These are phyloP conservation scores for Lasiurus cinereus DNA, from an alignment of 2,113 vertebrate species.

Conservation along the genomic window DNA sequence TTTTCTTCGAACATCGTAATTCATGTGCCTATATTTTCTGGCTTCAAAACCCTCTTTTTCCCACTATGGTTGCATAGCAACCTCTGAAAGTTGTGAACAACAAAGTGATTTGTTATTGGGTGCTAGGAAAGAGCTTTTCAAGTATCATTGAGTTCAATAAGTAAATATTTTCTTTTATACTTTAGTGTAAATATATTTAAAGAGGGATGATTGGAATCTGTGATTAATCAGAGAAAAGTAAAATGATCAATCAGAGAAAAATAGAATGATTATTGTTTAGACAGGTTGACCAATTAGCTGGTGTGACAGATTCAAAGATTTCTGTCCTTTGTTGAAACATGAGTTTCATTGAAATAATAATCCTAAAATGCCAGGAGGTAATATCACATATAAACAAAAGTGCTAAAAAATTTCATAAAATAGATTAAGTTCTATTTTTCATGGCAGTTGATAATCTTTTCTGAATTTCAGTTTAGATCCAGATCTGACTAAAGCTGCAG, in stretches of 20 bases:
- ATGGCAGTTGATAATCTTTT: neutral
- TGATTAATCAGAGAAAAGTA: constrained; percentile 12
- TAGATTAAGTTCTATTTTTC: constrained; percentile 20
- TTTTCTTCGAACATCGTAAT: constrained; percentile 72
- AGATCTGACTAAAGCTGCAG: neutral
- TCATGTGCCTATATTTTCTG: constrained; percentile 48
- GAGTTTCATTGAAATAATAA: neutral
- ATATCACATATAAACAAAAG: neutral
- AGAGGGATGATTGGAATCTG: neutral
- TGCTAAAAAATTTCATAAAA: neutral
- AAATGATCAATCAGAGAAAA: constrained; percentile 43
- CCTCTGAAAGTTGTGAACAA: constrained; percentile 53
- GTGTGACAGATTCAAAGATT: neutral
- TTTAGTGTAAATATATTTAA: constrained; percentile 44
- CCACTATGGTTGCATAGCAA: constrained; percentile 77
- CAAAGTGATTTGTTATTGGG: constrained; percentile 54
- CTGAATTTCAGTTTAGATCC: neutral
- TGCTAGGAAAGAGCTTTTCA: constrained; percentile 11
- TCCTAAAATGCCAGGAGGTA: neutral
- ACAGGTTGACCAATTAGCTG: neutral
- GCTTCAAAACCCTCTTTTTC: constrained; percentile 62
- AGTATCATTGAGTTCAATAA: neutral
- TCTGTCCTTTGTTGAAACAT: neutral
- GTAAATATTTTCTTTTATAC: neutral
- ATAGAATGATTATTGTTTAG: constrained; percentile 28